Percentiles rank a stretch among this genome's conserved stretches.
Conservation (phyloP, 2,888 invertebrate species). For the Platycnemis pennipes region DNA sequence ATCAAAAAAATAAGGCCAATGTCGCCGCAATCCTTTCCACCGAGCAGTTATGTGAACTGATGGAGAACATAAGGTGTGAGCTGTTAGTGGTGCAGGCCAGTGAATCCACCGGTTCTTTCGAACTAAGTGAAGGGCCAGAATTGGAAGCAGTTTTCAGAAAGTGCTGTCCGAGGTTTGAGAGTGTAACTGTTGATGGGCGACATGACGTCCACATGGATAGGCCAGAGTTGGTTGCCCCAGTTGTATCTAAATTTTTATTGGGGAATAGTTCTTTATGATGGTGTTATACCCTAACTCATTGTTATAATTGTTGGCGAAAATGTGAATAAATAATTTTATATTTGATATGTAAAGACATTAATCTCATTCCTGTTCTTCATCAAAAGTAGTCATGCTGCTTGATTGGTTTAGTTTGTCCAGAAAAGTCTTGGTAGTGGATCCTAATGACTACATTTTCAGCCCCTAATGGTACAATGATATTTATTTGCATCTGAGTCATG, state of each 20-base stretch:
- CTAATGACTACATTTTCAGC: too few relatives aligned
- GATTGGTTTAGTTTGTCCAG: background rate
- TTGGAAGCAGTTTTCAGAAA: conserved; percentile 81
- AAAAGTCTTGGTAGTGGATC: too few relatives aligned
- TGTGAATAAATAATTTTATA: too few relatives aligned
- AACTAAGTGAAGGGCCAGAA: conserved; percentile 81
- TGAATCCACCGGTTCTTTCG: conserved; percentile 80
- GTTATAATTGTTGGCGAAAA: too few relatives aligned
- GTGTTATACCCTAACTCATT: too few relatives aligned
- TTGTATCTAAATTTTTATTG: conserved; percentile 82
- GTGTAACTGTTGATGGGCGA: conserved; percentile 83
- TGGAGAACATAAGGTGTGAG: conserved; percentile 83
- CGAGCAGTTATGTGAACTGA: conserved; percentile 81
- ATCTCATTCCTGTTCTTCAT: too few relatives aligned
- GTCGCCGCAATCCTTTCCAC: conserved; percentile 80
- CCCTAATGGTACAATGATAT: too few relatives aligned
- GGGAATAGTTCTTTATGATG: conserved; percentile 5
- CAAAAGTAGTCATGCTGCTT: too few relatives aligned
- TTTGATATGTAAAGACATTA: too few relatives aligned
- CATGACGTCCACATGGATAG: conserved; percentile 89
- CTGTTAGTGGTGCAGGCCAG: conserved; percentile 84
- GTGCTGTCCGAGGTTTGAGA: conserved; percentile 81
- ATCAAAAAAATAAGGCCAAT: conserved; percentile 83
- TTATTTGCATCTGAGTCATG: too few relatives aligned
- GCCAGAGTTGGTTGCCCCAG: conserved; percentile 82